Evolutionary conservation across 2,797 vertebrate genomes (phyloP), one percentile per base, ranked within the genome.

Genomic region (Sparus aurata): DNA sequence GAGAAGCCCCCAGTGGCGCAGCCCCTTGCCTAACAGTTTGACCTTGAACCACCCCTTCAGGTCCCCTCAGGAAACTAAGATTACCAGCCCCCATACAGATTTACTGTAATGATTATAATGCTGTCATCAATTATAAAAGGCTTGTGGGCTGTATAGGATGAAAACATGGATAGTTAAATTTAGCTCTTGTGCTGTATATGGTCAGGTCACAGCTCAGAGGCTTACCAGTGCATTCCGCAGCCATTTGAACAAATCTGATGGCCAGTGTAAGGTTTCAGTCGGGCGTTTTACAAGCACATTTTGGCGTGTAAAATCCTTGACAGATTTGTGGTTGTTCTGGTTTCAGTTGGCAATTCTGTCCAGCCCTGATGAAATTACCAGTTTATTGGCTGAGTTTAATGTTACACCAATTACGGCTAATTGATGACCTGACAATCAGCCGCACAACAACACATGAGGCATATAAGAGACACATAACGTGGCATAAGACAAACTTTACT

Each of bases 151-250:
- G 22, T 13, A 52, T 57, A 68, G 10, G 64, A 66, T 70, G 38
- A 73, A 73, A 75, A 60, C 66, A 59, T 68, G 69, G 50, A 62
- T 81, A 77, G 94, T 95, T 97, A 97, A 96, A 96, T 96, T 95
- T 97, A 97, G 95, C 91, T 85, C 46, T 92, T 95, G 92, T 82
- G 92, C 97, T 97, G 95, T 96, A 96, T 97, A 97, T 96, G 96
- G 96, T 95, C 92, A 94, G 91, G 92, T 93, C 88, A 89, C 90
- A 87, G 83, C 87, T 89, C 85, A 67, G 83, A 72, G 90, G 82
- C 76, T 77, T 84, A 88, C 71, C 67, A 27, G 59, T 68, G 53
- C 84, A 77, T 89, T 86, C 82, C 87, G 49, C 49, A 55, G 66
- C 45, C 80, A 50, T 82, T 85, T 85, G 79, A 54, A 84, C 23